These are phyloP conservation scores for Equus quagga DNA, from an alignment of 2,113 vertebrate genomes.

Conservation along the genomic window DNA sequence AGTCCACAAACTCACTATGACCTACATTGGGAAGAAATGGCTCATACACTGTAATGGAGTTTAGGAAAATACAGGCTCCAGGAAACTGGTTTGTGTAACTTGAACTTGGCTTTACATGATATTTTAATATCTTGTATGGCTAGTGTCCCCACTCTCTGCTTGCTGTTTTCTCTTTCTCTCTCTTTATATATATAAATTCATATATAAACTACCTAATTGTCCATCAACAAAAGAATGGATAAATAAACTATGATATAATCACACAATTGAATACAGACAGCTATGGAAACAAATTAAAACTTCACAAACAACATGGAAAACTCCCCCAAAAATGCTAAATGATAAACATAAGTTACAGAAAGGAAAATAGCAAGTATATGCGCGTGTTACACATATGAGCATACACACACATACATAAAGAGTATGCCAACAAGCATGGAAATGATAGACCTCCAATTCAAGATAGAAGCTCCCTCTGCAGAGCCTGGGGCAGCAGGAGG, in stretches of 20 bases:
- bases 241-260: background rate
- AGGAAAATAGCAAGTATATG: background rate
- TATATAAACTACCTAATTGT: background rate
- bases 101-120: background rate
- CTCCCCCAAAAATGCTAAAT: background rate
- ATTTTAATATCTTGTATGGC: background rate
- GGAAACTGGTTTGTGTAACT: background rate
- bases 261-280: background rate
- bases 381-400: background rate
- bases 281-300: background rate
- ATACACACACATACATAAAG: background rate
- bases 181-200: background rate
- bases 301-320: background rate
- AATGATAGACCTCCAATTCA: background rate
- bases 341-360: background rate
- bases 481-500: fast-evolving
- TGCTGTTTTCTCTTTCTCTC: background rate
- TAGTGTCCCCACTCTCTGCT: background rate
- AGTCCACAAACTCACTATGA: background rate
- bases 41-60: background rate
- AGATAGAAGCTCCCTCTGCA: background rate
- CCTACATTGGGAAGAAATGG: background rate
- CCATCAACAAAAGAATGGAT: background rate
- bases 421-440: background rate
- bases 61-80: background rate